phyloP scores from a whole-genome alignment of 1,140 invertebrate species.

The Halyomorpha halys region DNA sequence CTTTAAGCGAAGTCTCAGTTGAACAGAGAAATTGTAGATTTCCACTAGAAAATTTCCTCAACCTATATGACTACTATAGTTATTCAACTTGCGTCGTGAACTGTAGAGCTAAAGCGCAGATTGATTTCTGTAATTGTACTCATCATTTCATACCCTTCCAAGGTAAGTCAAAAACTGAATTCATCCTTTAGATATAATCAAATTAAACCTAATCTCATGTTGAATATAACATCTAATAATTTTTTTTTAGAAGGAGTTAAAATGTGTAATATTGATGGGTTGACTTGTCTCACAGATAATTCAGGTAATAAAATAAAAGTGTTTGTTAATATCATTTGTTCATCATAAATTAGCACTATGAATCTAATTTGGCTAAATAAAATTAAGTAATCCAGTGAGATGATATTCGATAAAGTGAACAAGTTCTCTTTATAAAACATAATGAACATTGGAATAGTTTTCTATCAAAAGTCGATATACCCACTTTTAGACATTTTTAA shows the following conservation, averaged over 20 bases:
- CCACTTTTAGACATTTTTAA: too few relatives aligned
- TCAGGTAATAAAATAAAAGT: conserved; percentile 35
- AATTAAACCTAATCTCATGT: too few relatives aligned
- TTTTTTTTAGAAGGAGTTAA: conserved; percentile 22
- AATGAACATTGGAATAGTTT: too few relatives aligned
- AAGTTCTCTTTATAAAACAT: too few relatives aligned
- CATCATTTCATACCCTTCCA: conserved; percentile 53
- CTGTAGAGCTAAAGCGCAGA: conserved; percentile 50
- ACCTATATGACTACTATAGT: conserved; percentile 51
- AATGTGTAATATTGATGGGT: conserved; percentile 26
- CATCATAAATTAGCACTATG: neutral
- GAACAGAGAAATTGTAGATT: conserved; percentile 50
- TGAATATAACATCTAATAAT: too few relatives aligned
- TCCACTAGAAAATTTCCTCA: conserved; percentile 48
- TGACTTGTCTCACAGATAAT: conserved; percentile 32
- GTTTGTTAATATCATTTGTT: too few relatives aligned
- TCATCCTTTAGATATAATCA: too few relatives aligned
- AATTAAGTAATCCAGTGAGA: too few relatives aligned
- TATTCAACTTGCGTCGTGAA: conserved; percentile 57
- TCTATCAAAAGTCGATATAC: too few relatives aligned
- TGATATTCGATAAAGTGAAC: too few relatives aligned
- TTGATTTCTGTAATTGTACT: conserved; percentile 50
- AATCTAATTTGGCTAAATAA: neutral
- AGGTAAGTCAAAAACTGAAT: conserved; percentile 27
- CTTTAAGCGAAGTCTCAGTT: conserved; percentile 42